A percentile compares a stretch with the other conserved stretches of the same genome.
Evolutionary conservation across 1,140 invertebrate species (phyloP).

Genomic region (Saccostrea glomerata): DNA sequence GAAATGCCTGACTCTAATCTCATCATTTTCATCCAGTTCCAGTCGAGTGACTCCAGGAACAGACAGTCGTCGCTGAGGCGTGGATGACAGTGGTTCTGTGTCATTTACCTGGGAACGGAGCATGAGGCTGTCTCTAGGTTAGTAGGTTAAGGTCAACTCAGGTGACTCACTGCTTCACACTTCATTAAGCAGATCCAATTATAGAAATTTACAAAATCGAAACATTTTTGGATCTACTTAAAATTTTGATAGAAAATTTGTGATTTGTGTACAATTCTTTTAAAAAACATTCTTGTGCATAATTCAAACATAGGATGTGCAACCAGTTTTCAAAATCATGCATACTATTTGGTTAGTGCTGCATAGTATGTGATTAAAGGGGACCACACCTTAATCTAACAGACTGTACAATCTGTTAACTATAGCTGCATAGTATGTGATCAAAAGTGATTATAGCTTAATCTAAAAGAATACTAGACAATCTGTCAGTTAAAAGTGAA

Average conservation of each 20-base stretch:
- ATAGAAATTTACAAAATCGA: not conserved
- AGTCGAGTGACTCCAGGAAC: slow-evolving; percentile 59
- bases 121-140: slow-evolving; percentile 55
- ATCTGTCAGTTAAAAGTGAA: not conserved
- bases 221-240: not conserved
- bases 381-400: not conserved
- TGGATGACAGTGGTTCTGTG: slow-evolving; percentile 60
- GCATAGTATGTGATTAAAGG: not conserved
- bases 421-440: not conserved
- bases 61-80: slow-evolving; percentile 52
- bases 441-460: not conserved
- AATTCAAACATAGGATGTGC: not conserved
- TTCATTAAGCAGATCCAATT: not conserved
- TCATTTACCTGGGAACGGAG: slow-evolving; percentile 55
- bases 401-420: not conserved
- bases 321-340: not conserved
- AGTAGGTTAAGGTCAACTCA: slow-evolving; percentile 46
- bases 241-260: not conserved
- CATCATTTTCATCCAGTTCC: slow-evolving; percentile 73
- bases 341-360: not conserved
- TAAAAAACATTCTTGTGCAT: not conserved
- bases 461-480: not conserved
- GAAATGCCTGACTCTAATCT: slow-evolving; percentile 68
- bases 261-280: not conserved
- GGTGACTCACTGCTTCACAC: not conserved